Conservation (phyloP, 2,797 vertebrate species). For the Australoheros facetus region DNA sequence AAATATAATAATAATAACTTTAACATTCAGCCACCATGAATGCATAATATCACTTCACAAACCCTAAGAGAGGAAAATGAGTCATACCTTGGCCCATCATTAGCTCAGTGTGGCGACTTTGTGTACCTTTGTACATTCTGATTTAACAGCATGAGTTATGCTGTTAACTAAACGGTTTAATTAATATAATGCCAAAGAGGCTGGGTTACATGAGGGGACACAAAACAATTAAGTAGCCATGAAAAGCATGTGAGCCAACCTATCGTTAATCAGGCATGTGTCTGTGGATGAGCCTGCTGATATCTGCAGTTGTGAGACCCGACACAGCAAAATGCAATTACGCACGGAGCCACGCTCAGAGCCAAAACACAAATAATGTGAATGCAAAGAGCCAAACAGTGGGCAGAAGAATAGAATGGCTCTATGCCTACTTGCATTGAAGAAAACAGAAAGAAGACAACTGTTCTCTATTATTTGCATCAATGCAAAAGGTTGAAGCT, state of each 20-base stretch:
- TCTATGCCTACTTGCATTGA: slow-evolving; percentile 12
- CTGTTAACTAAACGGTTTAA: slow-evolving; percentile 25
- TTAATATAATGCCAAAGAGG: slow-evolving; percentile 29
- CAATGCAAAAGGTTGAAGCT: background rate
- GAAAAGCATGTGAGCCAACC: slow-evolving; percentile 26
- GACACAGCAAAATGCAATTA: slow-evolving; percentile 37
- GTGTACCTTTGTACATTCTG: slow-evolving; percentile 10
- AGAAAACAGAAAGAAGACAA: slow-evolving; percentile 2
- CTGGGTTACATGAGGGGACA: slow-evolving; percentile 27
- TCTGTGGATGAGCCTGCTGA: slow-evolving; percentile 27
- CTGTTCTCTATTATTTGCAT: slow-evolving; percentile 5
- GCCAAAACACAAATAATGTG: slow-evolving; percentile 5
- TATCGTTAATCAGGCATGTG: slow-evolving; percentile 17
- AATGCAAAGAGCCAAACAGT: slow-evolving; percentile 21
- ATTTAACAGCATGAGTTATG: slow-evolving; percentile 34
- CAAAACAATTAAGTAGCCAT: slow-evolving; percentile 39
- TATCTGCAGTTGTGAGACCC: slow-evolving; percentile 13
- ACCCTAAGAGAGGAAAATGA: slow-evolving; percentile 6
- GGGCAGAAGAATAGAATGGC: slow-evolving; percentile 9
- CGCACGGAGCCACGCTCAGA: background rate
- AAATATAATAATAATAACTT: background rate
- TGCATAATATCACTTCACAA: slow-evolving; percentile 28
- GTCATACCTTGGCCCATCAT: slow-evolving; percentile 16
- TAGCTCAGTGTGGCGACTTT: background rate
- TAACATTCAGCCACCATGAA: background rate